These are phyloP conservation scores for Penaeus vannamei DNA, from an alignment of 1,140 invertebrate genomes.

Conservation along the genomic window DNA sequence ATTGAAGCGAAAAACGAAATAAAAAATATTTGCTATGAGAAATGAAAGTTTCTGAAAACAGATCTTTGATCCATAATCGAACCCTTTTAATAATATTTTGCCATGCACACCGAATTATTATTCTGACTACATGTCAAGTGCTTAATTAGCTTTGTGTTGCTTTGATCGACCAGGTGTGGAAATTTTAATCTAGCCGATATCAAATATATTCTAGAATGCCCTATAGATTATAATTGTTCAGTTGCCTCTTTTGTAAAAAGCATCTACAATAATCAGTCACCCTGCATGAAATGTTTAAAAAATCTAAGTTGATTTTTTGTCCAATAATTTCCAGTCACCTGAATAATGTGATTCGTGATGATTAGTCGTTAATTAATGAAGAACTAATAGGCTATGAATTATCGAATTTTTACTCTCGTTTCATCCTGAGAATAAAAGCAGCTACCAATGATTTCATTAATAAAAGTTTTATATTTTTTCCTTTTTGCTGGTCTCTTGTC, in stretches of 20 bases:
- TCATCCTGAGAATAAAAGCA: too few species aligned
- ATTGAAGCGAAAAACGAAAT: not conserved
- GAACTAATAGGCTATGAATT: too few species aligned
- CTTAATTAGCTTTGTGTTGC: slow-evolving; percentile 63
- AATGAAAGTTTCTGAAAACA: too few species aligned
- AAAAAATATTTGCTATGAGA: not conserved
- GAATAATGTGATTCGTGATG: too few species aligned
- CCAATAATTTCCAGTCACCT: too few species aligned
- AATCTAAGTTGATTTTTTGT: too few species aligned
- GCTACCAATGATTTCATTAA: too few species aligned
- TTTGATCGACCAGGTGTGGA: slow-evolving; percentile 63
- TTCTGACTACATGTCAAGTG: slow-evolving; percentile 61
- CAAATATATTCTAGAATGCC: slow-evolving; percentile 62
- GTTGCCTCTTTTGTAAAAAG: slow-evolving; percentile 47
- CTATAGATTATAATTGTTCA: slow-evolving; percentile 63
- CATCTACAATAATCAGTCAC: slow-evolving; percentile 56
- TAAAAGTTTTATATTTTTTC: too few species aligned
- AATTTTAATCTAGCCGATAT: slow-evolving; percentile 65
- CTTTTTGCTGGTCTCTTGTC: too few species aligned
- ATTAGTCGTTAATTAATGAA: too few species aligned
- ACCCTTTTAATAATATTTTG: slow-evolving; percentile 38
- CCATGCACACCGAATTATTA: slow-evolving; percentile 56
- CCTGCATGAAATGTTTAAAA: slow-evolving; percentile 21
- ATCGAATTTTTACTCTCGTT: too few species aligned
- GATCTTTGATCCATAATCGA: too few species aligned